Evolutionary conservation across 1,140 invertebrate genomes (phyloP).

Genomic region (Monomorium pharaonis): DNA sequence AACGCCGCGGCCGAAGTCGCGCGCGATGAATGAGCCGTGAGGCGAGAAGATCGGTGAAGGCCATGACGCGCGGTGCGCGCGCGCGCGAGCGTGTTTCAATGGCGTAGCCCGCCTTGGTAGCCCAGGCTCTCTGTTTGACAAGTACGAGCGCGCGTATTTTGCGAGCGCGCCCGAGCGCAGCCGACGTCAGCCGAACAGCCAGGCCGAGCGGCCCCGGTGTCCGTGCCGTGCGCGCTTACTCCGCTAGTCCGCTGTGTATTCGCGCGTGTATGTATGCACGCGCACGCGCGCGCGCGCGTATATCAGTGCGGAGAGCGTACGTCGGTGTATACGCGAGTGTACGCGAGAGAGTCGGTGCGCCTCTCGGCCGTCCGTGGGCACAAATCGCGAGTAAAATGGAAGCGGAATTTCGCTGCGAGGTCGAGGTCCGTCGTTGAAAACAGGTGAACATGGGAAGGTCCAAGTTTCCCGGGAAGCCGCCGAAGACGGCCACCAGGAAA

Average conservation of each 20-base stretch:
- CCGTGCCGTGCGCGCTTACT: constrained; percentile 41
- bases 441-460: constrained; percentile 87
- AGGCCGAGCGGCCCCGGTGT: constrained; percentile 57
- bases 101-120: constrained; percentile 61
- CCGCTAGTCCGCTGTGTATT: constrained; percentile 56
- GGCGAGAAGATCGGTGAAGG: background rate
- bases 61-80: background rate
- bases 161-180: constrained; percentile 64
- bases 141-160: constrained; percentile 76
- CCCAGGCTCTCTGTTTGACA: constrained; percentile 67
- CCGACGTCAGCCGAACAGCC: constrained; percentile 66
- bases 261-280: constrained; percentile 32
- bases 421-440: constrained; percentile 78
- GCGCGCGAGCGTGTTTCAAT: constrained; percentile 38
- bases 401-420: constrained; percentile 77
- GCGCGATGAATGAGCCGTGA: background rate
- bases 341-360: constrained; percentile 72
- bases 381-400: constrained; percentile 79
- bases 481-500: constrained; percentile 93
- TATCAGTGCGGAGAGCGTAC: constrained; percentile 60
- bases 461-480: constrained; percentile 94
- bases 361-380: constrained; percentile 76
- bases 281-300: constrained; percentile 62
- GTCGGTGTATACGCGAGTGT: constrained; percentile 66
- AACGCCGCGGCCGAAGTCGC: background rate